phyloP scores from a whole-genome alignment of 1,140 invertebrate species.

The Rhagoletis pomonella region DNA sequence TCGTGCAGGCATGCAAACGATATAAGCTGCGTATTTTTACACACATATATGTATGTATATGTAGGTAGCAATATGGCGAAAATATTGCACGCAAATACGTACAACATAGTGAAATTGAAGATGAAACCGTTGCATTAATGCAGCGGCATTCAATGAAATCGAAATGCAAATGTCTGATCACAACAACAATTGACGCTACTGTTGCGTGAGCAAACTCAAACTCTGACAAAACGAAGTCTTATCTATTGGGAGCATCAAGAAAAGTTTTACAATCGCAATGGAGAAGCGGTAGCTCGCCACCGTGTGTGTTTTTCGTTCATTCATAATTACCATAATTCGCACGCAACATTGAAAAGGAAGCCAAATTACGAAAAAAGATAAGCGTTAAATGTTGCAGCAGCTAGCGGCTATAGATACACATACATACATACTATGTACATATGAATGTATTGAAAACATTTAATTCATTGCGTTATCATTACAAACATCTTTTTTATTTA shows the following conservation, averaged over 20 bases:
- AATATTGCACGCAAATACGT: background rate
- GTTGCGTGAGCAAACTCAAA: background rate
- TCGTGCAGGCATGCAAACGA: background rate
- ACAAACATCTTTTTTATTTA: background rate
- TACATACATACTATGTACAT: too few relatives aligned
- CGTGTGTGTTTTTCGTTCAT: background rate
- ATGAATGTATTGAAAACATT: background rate
- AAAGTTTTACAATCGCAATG: background rate
- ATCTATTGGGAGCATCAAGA: constrained; percentile 32
- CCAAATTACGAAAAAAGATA: background rate
- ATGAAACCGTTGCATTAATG: background rate
- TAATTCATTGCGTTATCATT: background rate
- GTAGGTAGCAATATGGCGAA: background rate
- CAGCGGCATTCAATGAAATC: background rate
- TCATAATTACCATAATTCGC: constrained; percentile 34
- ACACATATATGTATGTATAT: background rate
- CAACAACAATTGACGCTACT: background rate
- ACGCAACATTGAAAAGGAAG: background rate
- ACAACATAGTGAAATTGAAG: background rate
- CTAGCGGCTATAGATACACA: background rate
- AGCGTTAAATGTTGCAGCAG: background rate
- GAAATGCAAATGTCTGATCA: constrained; percentile 3
- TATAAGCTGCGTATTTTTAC: background rate
- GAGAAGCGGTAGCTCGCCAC: background rate
- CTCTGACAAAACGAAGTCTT: background rate